Base-by-base conservation (phyloP, 2,888 invertebrate species). In the Cylindroiulus punctatus region DNA sequence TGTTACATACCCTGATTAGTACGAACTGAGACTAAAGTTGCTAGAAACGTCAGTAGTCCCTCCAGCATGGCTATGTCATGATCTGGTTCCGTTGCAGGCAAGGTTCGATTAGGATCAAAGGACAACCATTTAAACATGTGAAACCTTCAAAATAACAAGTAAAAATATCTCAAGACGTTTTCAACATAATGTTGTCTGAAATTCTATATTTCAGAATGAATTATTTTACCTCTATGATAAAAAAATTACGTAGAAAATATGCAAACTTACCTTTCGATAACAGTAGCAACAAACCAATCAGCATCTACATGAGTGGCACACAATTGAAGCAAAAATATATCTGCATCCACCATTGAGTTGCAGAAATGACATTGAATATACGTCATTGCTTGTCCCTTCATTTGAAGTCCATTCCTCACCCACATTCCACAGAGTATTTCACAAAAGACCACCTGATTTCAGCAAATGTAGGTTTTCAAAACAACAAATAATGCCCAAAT, bases 331-430 rank as follows among this genome's bases (percentile, higher is more conserved):
- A 98, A 94, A 92, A 96, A 98, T 88, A 99, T 93, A 92, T 99
- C 99, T 90, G 98, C 96, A 91, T 99, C 98, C 17, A 98, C 97
- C 97, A 98, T 98, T 17, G 98, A 98, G 92, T 98, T 98, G 92
- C 98, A 98, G 92, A 99, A 98, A 92, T 98, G 98, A 89, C 97
- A 97, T 92, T 99, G 98, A 90, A 98, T 97, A 92, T 99, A 99
- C 26, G 98, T 98, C 98, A 98, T 98, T 52, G 98, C 98, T 92
- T 99, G 98, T n/a, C 98, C 98, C 91, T 97, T 97, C 90, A 99
- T 98, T 93, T 98, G 98, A 14, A 98, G 93, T 0, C 98, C 99
- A 92, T 98, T 99, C 88, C 98, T 94, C 86, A 98, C 97, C 98
- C 98, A 99, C 90, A 98, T 93, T 12, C 97, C 97, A 88, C 96